Evolutionary conservation across 1,140 invertebrate species (phyloP), one percentile per base, ranked within the genome.

Genomic region (Trichonephila inaurata): DNA sequence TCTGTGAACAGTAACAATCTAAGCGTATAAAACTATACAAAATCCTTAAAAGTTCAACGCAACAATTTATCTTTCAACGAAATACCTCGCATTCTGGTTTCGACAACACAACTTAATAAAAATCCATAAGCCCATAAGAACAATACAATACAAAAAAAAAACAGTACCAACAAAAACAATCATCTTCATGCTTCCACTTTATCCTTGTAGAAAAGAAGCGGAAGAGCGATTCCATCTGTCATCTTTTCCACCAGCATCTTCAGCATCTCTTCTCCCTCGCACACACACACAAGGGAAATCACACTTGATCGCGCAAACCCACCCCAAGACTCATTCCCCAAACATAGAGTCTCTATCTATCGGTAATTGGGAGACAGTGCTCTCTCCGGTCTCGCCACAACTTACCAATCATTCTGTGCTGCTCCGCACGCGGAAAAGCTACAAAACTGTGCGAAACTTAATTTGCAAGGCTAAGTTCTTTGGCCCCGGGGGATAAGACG

Each of bases 361-460:
- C 88, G 62, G 88, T 89, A 89, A 89, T 89, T 89, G 88, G 88
- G 66, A 77, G 28, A 88, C 60, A 40, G 28, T 66, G 33, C 61
- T 62, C 86, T 61, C 58, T 40, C 33, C 21, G 86, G 60, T 40
- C 60, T 60, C 58, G 24, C 86, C 86, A 28, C 86, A 88, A 69
- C 60, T 88, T 62, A 66, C 82, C 58, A 88, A 88, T 88, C 60
- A 88, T 66, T 19, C 61, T 28, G 18, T 24, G 24, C 66, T 24
- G 24, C 21, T 21, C n/a, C 21, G 66, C 66, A 69, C 16, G 24
- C 83, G 24, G 51, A 60, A 61, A n/a, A 58, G 88, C 88, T 89
- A 89, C 88, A 89, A 89, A 89, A 89, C 66, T 89, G 66, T 28
- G n/a, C 88, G 8, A 89, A 89, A 89, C 88, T 89, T 89, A 89